phyloP scores from a whole-genome alignment of 1,140 invertebrate genomes.

The Nylanderia fulva region DNA sequence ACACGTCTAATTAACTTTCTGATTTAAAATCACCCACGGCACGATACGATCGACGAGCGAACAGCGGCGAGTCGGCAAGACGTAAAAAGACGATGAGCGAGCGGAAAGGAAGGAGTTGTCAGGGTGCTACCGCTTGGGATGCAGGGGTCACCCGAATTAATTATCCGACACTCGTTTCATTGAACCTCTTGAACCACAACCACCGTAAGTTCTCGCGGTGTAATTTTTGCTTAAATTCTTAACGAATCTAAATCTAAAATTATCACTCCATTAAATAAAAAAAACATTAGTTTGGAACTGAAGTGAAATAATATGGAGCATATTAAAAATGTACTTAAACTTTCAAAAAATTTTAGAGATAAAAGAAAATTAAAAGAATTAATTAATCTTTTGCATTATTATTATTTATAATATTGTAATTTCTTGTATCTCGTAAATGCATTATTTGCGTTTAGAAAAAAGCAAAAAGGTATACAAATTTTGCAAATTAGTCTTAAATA shows the following conservation, averaged over 20 bases:
- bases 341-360: background rate
- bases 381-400: background rate
- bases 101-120: constrained; percentile 25
- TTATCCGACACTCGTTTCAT: constrained; percentile 79
- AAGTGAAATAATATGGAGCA: background rate
- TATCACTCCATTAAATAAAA: background rate
- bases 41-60: constrained; percentile 78
- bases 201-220: constrained; percentile 49
- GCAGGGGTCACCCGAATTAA: constrained; percentile 79
- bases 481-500: background rate
- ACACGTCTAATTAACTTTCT: constrained; percentile 82
- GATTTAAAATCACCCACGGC: constrained; percentile 80
- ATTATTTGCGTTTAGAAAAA: background rate
- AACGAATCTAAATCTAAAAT: background rate
- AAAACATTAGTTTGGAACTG: background rate
- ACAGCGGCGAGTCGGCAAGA: constrained; percentile 16
- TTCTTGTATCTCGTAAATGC: background rate
- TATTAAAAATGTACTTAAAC: background rate
- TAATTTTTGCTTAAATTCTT: constrained; percentile 45
- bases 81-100: constrained; percentile 24
- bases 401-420: background rate
- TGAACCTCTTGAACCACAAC: constrained; percentile 44
- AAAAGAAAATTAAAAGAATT: background rate
- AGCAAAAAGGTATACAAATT: background rate
- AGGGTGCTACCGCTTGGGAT: constrained; percentile 59